Conservation (phyloP, 2,797 vertebrate genomes). For the Pagetopsis macropterus region DNA sequence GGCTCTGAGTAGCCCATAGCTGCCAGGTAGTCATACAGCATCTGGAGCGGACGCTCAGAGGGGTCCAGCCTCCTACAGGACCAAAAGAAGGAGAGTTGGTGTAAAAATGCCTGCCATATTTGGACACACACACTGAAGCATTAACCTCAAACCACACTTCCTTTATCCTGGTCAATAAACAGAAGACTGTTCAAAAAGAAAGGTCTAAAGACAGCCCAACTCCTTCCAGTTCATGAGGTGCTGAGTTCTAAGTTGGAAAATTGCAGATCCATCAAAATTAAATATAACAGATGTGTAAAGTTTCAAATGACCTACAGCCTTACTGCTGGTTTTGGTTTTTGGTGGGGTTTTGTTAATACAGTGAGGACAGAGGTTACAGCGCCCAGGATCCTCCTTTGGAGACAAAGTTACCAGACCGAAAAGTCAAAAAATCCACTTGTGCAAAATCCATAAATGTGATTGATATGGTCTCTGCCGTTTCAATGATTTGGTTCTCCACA, state of each 20-base stretch:
- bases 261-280: neutral
- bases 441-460: neutral
- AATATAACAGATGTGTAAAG: neutral
- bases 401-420: neutral
- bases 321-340: neutral
- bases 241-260: neutral
- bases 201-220: neutral
- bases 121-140: neutral
- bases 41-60: constrained; percentile 90
- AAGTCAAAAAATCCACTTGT: neutral
- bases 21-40: constrained; percentile 93
- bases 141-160: constrained; percentile 1
- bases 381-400: neutral
- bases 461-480: neutral
- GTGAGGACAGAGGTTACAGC: neutral
- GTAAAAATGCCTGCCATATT: neutral
- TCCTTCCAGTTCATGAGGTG: neutral
- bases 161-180: neutral
- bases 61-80: constrained; percentile 89
- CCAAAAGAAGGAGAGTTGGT: constrained; percentile 16
- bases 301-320: constrained; percentile 1
- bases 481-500: constrained; percentile 1
- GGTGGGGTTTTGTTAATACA: neutral
- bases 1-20: constrained; percentile 91
- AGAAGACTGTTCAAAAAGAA: neutral